These are phyloP conservation scores for Camponotus floridanus DNA, from an alignment of 1,140 invertebrate species.

Conservation along the genomic window DNA sequence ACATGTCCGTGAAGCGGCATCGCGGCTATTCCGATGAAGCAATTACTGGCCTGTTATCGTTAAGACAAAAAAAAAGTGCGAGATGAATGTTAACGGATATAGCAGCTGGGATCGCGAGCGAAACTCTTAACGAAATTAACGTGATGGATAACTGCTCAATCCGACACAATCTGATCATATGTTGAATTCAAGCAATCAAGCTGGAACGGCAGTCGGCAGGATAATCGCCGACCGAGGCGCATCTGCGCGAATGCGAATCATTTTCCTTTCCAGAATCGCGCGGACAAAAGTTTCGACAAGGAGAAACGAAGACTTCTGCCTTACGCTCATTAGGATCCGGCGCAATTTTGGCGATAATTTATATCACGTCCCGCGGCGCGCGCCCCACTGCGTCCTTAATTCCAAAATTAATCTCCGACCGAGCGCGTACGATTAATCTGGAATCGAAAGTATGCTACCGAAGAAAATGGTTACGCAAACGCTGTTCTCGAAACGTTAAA, in stretches of 20 bases:
- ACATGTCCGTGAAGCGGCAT: conserved; percentile 1
- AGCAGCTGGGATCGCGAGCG: background rate
- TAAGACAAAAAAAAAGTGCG: conserved; percentile 28
- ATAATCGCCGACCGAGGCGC: conserved; percentile 16
- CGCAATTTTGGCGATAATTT: conserved; percentile 79
- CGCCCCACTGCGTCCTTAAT: conserved; percentile 77
- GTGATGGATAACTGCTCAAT: conserved; percentile 25
- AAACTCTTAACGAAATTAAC: conserved; percentile 37
- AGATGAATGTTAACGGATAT: conserved; percentile 62
- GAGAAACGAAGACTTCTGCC: conserved; percentile 41
- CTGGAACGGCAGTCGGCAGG: conserved; percentile 13
- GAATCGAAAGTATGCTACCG: conserved; percentile 71
- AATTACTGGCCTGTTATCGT: conserved; percentile 53
- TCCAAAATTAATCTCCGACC: conserved; percentile 77
- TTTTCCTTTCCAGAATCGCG: background rate
- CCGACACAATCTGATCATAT: conserved; percentile 19
- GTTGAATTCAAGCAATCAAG: background rate
- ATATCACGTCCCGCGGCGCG: conserved; percentile 68
- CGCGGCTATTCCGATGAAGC: conserved; percentile 37
- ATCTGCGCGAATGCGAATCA: background rate
- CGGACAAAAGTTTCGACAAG: conserved; percentile 6
- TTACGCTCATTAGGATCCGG: conserved; percentile 72
- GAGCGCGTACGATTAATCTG: conserved; percentile 66
- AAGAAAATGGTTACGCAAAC: conserved; percentile 64
- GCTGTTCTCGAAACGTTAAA: conserved; percentile 37